Base-by-base conservation (phyloP, 2,888 invertebrate species). In the Lithodes maja region DNA sequence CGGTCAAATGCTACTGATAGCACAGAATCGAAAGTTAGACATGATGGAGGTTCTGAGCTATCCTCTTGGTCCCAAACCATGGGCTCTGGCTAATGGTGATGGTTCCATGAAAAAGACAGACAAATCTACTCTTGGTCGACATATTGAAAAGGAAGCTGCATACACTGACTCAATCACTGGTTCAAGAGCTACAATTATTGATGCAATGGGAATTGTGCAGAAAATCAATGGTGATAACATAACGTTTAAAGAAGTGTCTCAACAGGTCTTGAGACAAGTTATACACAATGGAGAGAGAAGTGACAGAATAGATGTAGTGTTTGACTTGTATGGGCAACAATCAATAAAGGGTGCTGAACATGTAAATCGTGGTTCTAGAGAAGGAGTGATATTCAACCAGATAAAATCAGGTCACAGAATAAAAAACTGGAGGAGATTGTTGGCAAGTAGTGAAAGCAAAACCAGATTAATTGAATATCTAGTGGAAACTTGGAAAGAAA, bases 291-390 rank as follows among this genome's bases (percentile, higher is more conserved):
- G 81, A 5, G 7, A 7, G 7, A 49, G 61, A 61, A 81, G 68
- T 61, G n/a, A 61, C 7, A 15, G 81, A n/a, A 55, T 61, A 17
- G 81, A 81, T 61, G 61, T 81, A 17, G 61, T 81, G 2, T 81
- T 81, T 49, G 83, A 83, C 53, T 3, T 83, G 1, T 78, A 85
- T 55, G 17, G 53, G 15, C 3, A 85, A 17, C 52, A 75, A 9
- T 85, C 77, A 17, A 85, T 85, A 12, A 85, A 85, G 55, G 49
- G 33, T 85, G 85, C 77, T 17, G 85, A 85, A 55, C 9, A 55
- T n/a, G 15, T 53, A 3, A 85, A 77, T 2, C 75, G n/a, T 52
- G 77, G 33, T 3, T 53, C 55, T 5, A 55, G n/a, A 61, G 2
- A 81, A 3, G 61, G 68, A 2, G 12, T 81, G 1, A 9, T 81